Percentiles rank a stretch among this genome's conserved stretches.
These are phyloP conservation scores for Crocallis elinguaria DNA, from an alignment of 2,888 invertebrate species.

Conservation along the genomic window DNA sequence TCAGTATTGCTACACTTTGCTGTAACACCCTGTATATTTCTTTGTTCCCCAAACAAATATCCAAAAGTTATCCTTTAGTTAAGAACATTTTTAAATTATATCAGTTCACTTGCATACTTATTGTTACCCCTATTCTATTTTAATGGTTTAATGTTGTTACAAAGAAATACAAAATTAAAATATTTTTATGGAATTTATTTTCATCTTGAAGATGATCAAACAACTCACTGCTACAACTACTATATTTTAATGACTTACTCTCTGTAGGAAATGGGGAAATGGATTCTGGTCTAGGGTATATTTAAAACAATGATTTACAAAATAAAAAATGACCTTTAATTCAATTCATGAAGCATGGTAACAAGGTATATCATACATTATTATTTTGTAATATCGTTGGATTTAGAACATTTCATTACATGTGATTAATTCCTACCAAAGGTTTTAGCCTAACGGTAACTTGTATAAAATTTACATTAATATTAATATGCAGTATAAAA, in stretches of 20 bases:
- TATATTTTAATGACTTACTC: background rate
- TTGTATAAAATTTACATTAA: slow-evolving; percentile 82
- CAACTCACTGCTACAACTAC: too few relatives aligned
- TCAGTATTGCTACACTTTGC: too few relatives aligned
- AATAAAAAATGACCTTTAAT: slow-evolving; percentile 84
- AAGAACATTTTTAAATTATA: background rate
- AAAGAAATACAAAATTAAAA: too few relatives aligned
- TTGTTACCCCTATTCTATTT: too few relatives aligned
- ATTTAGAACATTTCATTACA: slow-evolving; percentile 79
- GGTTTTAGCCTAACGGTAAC: slow-evolving; percentile 82
- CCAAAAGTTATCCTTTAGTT: too few relatives aligned
- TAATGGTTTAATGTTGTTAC: too few relatives aligned
- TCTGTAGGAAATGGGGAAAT: background rate
- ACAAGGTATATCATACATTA: slow-evolving; percentile 82
- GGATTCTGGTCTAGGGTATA: background rate
- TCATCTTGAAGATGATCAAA: too few relatives aligned
- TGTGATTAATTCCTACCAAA: slow-evolving; percentile 77
- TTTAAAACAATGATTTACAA: slow-evolving; percentile 69
- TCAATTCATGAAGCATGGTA: slow-evolving; percentile 83
- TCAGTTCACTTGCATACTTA: too few relatives aligned
- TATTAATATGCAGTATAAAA: slow-evolving; percentile 75
- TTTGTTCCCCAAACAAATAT: too few relatives aligned
- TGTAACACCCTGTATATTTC: too few relatives aligned
- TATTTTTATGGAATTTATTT: too few relatives aligned
- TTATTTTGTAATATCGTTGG: slow-evolving; percentile 69